Base-by-base conservation (phyloP, 2,888 invertebrate genomes). In the Tenthredo mesomela region DNA sequence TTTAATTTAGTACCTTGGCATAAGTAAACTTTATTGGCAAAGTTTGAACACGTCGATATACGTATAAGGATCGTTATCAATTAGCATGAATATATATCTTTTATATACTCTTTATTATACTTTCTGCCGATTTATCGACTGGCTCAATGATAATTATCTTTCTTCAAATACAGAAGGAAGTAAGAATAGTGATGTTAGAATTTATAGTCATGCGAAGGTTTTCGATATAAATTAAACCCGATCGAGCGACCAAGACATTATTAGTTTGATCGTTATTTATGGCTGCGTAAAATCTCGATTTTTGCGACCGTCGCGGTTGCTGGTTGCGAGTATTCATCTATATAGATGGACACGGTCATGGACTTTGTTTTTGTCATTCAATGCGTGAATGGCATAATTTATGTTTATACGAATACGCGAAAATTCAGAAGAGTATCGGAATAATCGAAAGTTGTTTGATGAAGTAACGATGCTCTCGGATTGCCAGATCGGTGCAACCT, bases 271-370 rank as follows among this genome's bases (percentile, higher is more conserved):
- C 43, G 43, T 21, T 33, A 47, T 80, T 80, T 80, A 21, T 21
- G 58, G 5, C 10, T 9, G 4, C 12, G 40, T 58, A 58, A 18
- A 61, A 61, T 61, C 5, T 15, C 37, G 6, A 37, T 61, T 21
- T 25, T 47, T 10, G 29, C n/a, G 18, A 61, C 9, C 82, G 82
- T 82, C 67, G 47, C 82, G 67, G 82, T 82, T 29, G 65, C 33
- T 70, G 82, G 7, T n/a, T 70, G 82, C 82, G n/a, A 70, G 70
- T 67, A 47, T 82, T 29, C 33, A 6, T 29, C 65, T 10, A 21
- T 10, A 21, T 29, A 33, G 43, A 82, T 67, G 47, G 67, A 82
- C 65, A 82, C 67, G 82, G 82, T 82, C 82, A 82, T 33, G 47
- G 67, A 70, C 29, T 70, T 37, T 47, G 33, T 29, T 18, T 67